A percentile compares a stretch with the other conserved stretches of the same genome.
Evolutionary conservation across 1,140 invertebrate species (phyloP).

Genomic region (Pseudomyrmex cubaensis): DNA sequence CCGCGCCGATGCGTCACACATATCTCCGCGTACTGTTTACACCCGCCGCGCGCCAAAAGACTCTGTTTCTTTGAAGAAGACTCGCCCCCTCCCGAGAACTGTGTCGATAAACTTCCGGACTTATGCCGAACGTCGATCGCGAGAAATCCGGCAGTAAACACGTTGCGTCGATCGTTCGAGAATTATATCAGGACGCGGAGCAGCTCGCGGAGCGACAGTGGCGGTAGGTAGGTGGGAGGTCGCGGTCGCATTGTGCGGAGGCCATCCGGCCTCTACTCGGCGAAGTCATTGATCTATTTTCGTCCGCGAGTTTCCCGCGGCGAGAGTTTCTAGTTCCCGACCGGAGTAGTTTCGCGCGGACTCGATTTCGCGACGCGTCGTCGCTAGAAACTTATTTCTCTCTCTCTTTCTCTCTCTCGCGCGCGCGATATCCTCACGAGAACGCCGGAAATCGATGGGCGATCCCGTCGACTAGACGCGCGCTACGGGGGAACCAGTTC

Average conservation of each 20-base stretch:
- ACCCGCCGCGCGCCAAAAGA: neutral
- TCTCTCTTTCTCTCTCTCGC: neutral
- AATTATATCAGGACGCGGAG: conserved; percentile 17
- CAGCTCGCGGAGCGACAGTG: conserved; percentile 6
- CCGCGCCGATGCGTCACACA: neutral
- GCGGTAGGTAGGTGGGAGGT: conserved; percentile 52
- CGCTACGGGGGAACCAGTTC: neutral
- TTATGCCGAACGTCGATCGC: neutral
- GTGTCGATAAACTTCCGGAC: neutral
- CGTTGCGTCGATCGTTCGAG: neutral
- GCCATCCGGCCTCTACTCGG: conserved; percentile 38
- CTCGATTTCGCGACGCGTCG: conserved; percentile 27
- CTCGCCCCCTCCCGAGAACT: neutral
- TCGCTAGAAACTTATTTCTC: neutral
- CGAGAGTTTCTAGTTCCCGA: conserved; percentile 52
- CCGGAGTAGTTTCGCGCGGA: conserved; percentile 51
- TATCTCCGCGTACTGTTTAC: conserved; percentile 8
- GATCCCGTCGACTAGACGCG: no score
- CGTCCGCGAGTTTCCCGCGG: neutral
- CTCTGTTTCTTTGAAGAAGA: neutral
- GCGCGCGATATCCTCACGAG: conserved; percentile 3
- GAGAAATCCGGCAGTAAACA: neutral
- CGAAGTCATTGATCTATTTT: conserved; percentile 68
- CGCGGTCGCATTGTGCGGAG: neutral
- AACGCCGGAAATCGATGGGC: neutral